Base-by-base conservation (phyloP, 2,797 vertebrate genomes). In the Tinamus major region DNA sequence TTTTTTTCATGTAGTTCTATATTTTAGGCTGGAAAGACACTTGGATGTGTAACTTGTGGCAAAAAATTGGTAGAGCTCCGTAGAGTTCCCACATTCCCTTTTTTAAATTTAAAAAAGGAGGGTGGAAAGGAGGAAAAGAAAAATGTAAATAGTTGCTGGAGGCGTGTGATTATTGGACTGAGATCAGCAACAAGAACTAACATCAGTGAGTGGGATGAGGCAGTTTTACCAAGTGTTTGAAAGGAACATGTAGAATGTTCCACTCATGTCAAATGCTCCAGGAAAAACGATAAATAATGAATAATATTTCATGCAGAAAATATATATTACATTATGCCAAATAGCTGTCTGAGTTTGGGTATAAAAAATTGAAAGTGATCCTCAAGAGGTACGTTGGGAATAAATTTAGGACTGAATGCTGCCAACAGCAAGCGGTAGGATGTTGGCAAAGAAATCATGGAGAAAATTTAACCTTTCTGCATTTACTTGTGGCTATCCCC, bases 181-280 rank as follows among this genome's bases (percentile, higher is more conserved):
- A 95, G 95, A 95, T 95, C 95, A 94, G 96, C 93, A 95, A 92
- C 92, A 95, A 96, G 95, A 96, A 53, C 90, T 96, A 95, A 95
- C 95, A 96, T 95, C 95, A 95, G 90, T 94, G 94, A 96, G 95
- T 96, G 95, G 94, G 95, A 95, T 95, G 94, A 96, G 63, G 76
- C 93, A 84, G 92, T 92, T 94, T 93, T 82, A 93, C 93, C 72
- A 90, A 91, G 93, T 87, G 86, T 94, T 94, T 89, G 81, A 96
- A 96, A 92, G 85, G 92, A 96, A 95, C 90, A 94, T 90, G 89
- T 87, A 94, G 90, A 95, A 87, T 95, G 93, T 95, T 96, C 91
- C 70, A 92, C 94, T 85, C 93, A 79, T 96, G 93, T 96, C 93
- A 95, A 85, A 94, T 94, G 92, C 87, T 94, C 37, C 67, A 69